Evolutionary conservation across 2,797 vertebrate genomes (phyloP), one percentile per base, ranked within the genome.

Genomic region (Siniperca scherzeri): DNA sequence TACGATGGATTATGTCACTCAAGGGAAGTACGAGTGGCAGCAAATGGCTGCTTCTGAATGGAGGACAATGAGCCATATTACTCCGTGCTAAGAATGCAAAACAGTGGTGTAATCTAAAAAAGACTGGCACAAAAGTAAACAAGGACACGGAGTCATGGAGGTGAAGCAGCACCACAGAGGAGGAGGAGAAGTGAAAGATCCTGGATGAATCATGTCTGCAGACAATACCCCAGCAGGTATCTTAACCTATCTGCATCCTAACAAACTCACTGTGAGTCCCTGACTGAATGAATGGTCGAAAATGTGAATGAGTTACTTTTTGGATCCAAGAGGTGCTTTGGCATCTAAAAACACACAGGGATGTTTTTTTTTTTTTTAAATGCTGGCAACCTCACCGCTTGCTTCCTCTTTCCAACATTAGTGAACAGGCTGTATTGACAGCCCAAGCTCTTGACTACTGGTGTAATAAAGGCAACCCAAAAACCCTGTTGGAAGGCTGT

Each of bases 171-270:
- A n/a, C 46, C 27, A 46, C 65, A 56, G 76, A 64, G n/a, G 30
- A 62, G 44, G 76, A 72, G 56, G 61, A 56, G 21, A 9, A 9
- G 57, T 38, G 53, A 74, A 70, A 40, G 25, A 69, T 75, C 53
- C 65, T 60, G 70, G 33, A 42, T 82, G 61, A 72, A 52, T 66
- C 64, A 72, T 68, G 65, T 83, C 27, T 74, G 67, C 59, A 74
- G 69, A 82, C 55, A 62, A 56, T 9, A 7, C 11, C 14, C 22
- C 79, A 53, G 86, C 33, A 74, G 60, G 42, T 66, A 52, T 50
- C 53, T 38, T n/a, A 3, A 56, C 59, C 44, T 36, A 5, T 42
- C 16, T 22, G 65, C 27, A 10, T 36, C 12, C 48, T 12, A 22
- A 46, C 72, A 79, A 42, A 48, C 68, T 17, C 66, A 30, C 56